Evolutionary conservation across 2,797 vertebrate species (phyloP).

Genomic region (Gila robusta): DNA sequence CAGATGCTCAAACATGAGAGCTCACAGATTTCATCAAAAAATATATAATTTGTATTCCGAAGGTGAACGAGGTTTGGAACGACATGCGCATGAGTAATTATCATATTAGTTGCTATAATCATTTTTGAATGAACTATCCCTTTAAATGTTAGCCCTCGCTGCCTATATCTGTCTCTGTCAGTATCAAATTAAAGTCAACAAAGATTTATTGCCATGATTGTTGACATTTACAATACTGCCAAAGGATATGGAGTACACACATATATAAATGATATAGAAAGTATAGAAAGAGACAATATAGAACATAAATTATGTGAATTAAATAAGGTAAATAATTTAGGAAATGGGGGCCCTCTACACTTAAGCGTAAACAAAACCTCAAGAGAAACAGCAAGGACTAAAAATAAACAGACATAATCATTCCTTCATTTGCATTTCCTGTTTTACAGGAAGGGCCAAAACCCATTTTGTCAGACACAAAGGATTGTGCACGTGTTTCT

Average conservation of each 20-base stretch:
- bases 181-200: not conserved
- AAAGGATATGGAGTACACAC: not conserved
- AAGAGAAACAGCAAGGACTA: not conserved
- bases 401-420: slow-evolving; percentile 9
- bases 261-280: not conserved
- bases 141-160: not conserved
- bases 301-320: not conserved
- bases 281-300: not conserved
- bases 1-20: too few relatives aligned
- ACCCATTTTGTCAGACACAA: not conserved
- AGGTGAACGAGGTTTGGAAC: too few relatives aligned
- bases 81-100: too few relatives aligned
- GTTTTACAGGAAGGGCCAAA: not conserved
- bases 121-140: too few relatives aligned
- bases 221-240: not conserved
- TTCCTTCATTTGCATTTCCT: not conserved
- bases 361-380: not conserved
- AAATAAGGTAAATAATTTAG: not conserved
- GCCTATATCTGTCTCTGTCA: not conserved
- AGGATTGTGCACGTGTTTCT: not conserved
- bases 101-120: too few relatives aligned
- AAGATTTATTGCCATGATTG: not conserved
- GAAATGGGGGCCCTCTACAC: not conserved
- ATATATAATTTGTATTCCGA: too few relatives aligned
- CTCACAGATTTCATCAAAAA: too few relatives aligned